Evolutionary conservation across 1,140 invertebrate genomes (phyloP), one percentile per base, ranked within the genome.

Genomic region (Camponotus floridanus): DNA sequence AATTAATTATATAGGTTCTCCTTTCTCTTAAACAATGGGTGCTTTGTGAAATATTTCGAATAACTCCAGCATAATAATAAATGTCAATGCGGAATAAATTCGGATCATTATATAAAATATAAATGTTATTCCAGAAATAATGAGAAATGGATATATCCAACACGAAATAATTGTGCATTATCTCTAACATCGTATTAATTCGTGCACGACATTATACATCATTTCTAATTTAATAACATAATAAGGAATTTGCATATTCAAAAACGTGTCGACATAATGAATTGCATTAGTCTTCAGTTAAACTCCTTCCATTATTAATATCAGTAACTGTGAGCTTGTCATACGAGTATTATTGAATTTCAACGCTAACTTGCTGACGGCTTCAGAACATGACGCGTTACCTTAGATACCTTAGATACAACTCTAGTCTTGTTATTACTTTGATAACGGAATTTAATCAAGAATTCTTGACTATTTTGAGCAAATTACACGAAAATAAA

Each of bases 321-420:
- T 83, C 68, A 73, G 68, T 83, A 83, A 62, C 78, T 80, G 39
- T 26, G 18, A 81, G 71, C 79, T 74, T 74, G 79, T 57, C 55
- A 74, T 73, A 73, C 55, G 79, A 83, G 79, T 74, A 74, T 83
- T 74, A 83, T 83, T 83, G 79, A 83, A 83, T 83, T 83, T 74
- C 79, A 74, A 59, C 48, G 65, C 65, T 80, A 80, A 83, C 79
- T 83, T 83, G 79, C 39, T 83, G 79, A 74, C 68, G 68, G 79
- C 31, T 61, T 73, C n/a, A 31, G 68, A 81, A 81, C 51, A 26
- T 15, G 39, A 45, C 13, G 79, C 13, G 42, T 45, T 74, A 48
- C 79, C 79, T 39, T 39, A 39, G 36, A 3, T 39, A 26, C 36
- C 39, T 81, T 81, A 73, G 26, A 18, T 67, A 42, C 48, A 26